phyloP scores from a whole-genome alignment of 1,140 invertebrate species.

The Pantala flavescens region DNA sequence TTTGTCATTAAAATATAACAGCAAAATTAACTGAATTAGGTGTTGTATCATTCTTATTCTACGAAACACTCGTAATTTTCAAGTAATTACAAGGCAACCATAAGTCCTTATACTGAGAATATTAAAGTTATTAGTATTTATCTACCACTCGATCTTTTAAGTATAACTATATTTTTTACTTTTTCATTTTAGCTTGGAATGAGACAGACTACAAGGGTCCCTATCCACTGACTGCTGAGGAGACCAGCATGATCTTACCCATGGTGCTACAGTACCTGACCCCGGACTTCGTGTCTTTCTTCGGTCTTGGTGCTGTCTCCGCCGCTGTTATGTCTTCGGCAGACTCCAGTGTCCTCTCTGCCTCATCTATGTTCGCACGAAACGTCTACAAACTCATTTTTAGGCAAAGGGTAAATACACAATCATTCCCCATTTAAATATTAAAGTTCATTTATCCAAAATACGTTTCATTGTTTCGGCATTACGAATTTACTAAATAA shows the following conservation, averaged over 20 bases:
- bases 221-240: constrained; percentile 56
- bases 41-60: too few species aligned
- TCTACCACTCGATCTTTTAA: too few species aligned
- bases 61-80: too few species aligned
- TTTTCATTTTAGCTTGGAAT: constrained; percentile 67
- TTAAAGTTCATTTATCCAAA: too few species aligned
- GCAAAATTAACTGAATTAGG: too few species aligned
- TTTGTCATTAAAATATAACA: too few species aligned
- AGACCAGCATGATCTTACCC: constrained; percentile 89
- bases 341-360: constrained; percentile 92
- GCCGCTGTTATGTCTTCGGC: constrained; percentile 98
- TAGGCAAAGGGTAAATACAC: constrained; percentile 61
- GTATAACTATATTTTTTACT: too few species aligned
- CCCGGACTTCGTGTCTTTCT: constrained; percentile 87
- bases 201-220: constrained; percentile 71
- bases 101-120: too few species aligned
- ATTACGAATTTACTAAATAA: too few species aligned
- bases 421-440: neutral
- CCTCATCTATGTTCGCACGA: constrained; percentile 95
- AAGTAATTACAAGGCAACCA: too few species aligned
- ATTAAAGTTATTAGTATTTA: too few species aligned
- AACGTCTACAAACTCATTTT: constrained; percentile 97
- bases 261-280: constrained; percentile 94
- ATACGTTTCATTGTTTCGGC: too few species aligned
- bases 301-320: constrained; percentile 94